phyloP scores from a whole-genome alignment of 2,797 vertebrate genomes.

The Morelia viridis region DNA sequence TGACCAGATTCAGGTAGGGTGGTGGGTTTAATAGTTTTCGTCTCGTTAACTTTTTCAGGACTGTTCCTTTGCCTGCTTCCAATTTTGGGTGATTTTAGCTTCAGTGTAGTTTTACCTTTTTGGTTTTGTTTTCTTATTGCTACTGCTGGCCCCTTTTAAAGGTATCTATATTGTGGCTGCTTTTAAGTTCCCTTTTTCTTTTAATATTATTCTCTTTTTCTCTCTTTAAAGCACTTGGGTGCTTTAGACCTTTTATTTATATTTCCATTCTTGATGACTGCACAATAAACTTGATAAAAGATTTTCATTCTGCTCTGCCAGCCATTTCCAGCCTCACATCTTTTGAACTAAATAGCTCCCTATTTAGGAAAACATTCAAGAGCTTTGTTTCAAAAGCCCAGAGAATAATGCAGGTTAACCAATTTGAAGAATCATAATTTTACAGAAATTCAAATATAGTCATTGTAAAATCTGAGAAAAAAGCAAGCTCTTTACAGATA shows the following conservation, averaged over 20 bases:
- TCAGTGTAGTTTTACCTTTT: background rate
- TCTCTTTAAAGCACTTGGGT: background rate
- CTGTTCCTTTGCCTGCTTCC: background rate
- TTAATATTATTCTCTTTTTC: background rate
- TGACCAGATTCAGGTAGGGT: background rate
- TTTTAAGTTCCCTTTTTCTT: background rate
- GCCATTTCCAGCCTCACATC: background rate
- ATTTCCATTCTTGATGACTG: background rate
- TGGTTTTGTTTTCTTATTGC: background rate
- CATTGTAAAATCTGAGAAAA: background rate
- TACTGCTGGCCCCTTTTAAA: background rate
- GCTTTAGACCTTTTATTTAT: background rate
- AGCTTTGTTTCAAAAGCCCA: background rate
- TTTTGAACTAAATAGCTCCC: background rate
- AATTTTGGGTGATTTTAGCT: background rate
- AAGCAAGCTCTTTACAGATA: background rate
- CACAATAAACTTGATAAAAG: background rate
- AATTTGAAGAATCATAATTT: background rate
- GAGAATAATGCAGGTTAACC: background rate
- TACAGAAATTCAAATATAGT: background rate
- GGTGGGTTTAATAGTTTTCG: background rate
- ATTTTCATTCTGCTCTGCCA: background rate
- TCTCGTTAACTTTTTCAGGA: background rate
- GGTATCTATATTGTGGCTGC: background rate
- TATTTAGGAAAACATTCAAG: background rate